These are phyloP conservation scores for Calephelis nemesis DNA, from an alignment of 1,140 invertebrate species.

Conservation along the genomic window DNA sequence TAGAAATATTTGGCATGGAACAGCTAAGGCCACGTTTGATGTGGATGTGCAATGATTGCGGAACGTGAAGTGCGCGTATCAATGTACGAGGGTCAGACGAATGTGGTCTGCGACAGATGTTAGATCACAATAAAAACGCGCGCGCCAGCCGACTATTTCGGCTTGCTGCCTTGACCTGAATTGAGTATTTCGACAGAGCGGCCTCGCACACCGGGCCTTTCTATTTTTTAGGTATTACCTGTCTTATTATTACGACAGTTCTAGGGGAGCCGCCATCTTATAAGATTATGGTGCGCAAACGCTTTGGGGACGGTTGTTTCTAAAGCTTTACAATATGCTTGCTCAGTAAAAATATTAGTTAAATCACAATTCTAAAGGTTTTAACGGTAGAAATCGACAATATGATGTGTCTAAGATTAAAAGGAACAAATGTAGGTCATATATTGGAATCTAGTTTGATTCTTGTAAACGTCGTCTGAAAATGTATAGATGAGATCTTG, in stretches of 20 bases:
- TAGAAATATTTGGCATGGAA: not conserved
- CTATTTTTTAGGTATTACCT: constrained; percentile 79
- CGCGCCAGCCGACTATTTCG: constrained; percentile 75
- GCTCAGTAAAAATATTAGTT: not conserved
- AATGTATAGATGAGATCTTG: constrained; percentile 63
- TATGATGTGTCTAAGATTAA: not conserved
- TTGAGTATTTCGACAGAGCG: constrained; percentile 75
- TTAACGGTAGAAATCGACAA: not conserved
- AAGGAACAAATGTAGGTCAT: constrained; percentile 27
- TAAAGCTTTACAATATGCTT: not conserved
- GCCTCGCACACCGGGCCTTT: constrained; percentile 77
- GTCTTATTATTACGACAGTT: constrained; percentile 75
- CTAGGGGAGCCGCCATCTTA: constrained; percentile 64
- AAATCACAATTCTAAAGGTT: not conserved
- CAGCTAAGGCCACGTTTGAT: constrained; percentile 8
- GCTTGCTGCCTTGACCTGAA: constrained; percentile 76
- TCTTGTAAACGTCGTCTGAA: constrained; percentile 34
- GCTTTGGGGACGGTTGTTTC: constrained; percentile 16
- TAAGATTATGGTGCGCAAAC: constrained; percentile 55
- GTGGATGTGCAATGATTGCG: constrained; percentile 19
- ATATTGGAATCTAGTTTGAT: constrained; percentile 40
- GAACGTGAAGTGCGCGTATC: constrained; percentile 23
- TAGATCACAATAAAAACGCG: constrained; percentile 76
- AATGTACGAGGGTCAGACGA: constrained; percentile 37
- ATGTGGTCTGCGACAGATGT: constrained; percentile 65